Evolutionary conservation across 2,797 vertebrate species (phyloP).

Genomic region (Phoxinus dragarum): DNA sequence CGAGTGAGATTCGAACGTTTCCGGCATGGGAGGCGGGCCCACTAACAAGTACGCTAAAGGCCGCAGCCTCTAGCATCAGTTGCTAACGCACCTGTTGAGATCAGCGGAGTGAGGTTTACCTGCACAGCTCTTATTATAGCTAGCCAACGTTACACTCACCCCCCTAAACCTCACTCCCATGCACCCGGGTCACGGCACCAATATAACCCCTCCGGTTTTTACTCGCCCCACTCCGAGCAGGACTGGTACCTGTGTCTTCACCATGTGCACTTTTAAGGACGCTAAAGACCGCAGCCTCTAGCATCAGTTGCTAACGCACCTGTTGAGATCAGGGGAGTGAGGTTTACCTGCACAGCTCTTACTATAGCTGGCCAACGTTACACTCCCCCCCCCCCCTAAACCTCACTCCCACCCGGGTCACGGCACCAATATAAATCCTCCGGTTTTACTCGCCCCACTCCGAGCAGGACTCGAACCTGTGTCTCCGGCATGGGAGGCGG

Average conservation of each 20-base stretch:
- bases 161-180: no score
- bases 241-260: fast-evolving
- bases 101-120: no score
- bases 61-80: not conserved
- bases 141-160: no score
- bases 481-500: no score
- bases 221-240: fast-evolving
- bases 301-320: not conserved
- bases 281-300: not conserved
- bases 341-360: not conserved
- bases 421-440: no score
- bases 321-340: not conserved
- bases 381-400: no score
- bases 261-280: not conserved
- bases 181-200: no score
- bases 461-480: no score
- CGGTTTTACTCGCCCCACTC: no score
- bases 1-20: fast-evolving
- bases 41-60: not conserved
- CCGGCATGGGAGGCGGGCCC: not conserved
- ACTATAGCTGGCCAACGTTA: no score
- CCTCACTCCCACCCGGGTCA: no score
- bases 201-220: not conserved
- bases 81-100: not conserved
- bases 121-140: no score